Base-by-base conservation (phyloP, 2,113 vertebrate species). In the Xerus inauris region DNA sequence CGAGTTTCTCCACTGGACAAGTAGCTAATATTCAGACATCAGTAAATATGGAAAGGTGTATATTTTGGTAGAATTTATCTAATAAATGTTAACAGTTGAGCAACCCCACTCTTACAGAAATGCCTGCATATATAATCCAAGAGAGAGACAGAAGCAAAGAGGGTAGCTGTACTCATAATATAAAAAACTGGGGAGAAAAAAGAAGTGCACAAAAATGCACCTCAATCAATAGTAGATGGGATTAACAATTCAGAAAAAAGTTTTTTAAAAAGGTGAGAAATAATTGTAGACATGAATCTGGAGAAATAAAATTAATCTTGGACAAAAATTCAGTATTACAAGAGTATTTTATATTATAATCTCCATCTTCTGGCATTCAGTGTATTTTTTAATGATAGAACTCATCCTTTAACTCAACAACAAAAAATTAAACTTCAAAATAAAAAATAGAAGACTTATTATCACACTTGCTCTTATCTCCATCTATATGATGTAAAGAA, bases 381-480 rank as follows among this genome's bases (percentile, higher is more conserved):
- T 38, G 0, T 1, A 9, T 51, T 91, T 91, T 82, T 24, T 71
- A 1, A 28, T 88, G 20, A 75, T 42, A 14, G 3, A 87, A 32
- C 8, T 69, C 10, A 65, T 73, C 13, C 3, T 47, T 38, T 87
- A 40, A 72, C 35, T 84, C 19, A 96, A 67, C 22, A 82, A 82
- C 92, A 69, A 6, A 54, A 82, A 57, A 24, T 54, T 65, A 87
- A 90, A 35, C 40, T 67, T 54, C 51, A 92, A 76, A 64, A 64
- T 45, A 26, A 57, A 62, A 40, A 81, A 47, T n/a, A 47, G 12
- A 38, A 86, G 72, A 93, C 62, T 20, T 64, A 77, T 83, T 80
- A 9, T 54, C 22, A 42, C 0, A 26, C 16, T 84, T 3, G 1
- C 40, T 80, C 14, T 87, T 82, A 38, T 67, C 83, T 91, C 7